These are phyloP conservation scores for Ramphastos sulfuratus DNA, from an alignment of 2,113 vertebrate species.

Conservation along the genomic window DNA sequence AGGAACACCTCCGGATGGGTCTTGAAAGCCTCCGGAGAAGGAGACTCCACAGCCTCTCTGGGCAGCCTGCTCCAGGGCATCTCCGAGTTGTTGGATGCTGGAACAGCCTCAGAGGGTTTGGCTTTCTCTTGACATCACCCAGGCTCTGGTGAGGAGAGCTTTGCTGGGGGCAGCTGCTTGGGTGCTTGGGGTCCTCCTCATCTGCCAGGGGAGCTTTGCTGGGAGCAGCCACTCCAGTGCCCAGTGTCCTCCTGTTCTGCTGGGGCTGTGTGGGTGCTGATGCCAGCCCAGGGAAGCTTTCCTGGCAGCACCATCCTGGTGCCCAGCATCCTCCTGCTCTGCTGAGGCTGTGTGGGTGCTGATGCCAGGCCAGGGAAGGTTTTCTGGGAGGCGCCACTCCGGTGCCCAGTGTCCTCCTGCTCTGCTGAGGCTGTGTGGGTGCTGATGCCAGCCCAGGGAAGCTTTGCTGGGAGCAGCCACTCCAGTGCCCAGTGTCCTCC, in stretches of 20 bases:
- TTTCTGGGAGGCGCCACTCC: neutral
- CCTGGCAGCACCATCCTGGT: neutral
- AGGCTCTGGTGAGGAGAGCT: neutral
- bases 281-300: neutral
- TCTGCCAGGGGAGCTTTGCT: neutral
- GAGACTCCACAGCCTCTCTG: no score
- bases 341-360: neutral
- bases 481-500: neutral
- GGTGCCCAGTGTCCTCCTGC: neutral
- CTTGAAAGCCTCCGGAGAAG: no score
- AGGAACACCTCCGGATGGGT: no score
- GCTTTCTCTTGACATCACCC: accelerated
- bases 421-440: neutral
- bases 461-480: neutral
- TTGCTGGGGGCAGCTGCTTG: neutral
- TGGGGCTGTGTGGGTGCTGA: accelerated
- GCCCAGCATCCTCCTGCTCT: neutral
- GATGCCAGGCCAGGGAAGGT: neutral
- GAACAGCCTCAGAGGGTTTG: accelerated
- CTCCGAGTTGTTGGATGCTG: accelerated
- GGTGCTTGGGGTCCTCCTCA: neutral
- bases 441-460: neutral
- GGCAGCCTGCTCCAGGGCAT: no score
- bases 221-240: neutral
- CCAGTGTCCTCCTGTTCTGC: neutral